These are phyloP conservation scores for Myiotriccus ornatus DNA, from an alignment of 2,797 vertebrate species.

Conservation along the genomic window DNA sequence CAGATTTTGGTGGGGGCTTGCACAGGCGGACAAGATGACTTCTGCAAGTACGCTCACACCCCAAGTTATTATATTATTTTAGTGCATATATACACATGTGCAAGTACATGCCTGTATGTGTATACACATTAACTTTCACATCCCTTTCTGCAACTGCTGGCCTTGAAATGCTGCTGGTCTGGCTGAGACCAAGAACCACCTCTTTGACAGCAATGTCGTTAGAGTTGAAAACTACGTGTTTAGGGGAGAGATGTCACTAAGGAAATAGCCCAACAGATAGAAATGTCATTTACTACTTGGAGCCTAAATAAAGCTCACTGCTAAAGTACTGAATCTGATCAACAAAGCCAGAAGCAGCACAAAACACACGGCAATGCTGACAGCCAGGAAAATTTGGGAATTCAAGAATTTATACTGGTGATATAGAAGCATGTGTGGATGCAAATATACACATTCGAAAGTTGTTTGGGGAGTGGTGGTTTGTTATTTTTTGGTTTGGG, in stretches of 20 bases:
- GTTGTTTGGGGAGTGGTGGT: not conserved
- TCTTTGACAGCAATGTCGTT: rapidly evolving
- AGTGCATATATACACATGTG: rapidly evolving
- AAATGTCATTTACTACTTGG: not conserved
- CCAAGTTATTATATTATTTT: not conserved
- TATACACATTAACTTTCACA: not conserved
- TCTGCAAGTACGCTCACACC: not conserved
- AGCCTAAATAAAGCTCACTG: not conserved
- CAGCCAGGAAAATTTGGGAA: not conserved
- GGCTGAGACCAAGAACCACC: not conserved
- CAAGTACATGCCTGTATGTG: not conserved
- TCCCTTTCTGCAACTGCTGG: not conserved
- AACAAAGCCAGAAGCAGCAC: not conserved
- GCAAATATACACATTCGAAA: not conserved
- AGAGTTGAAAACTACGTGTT: not conserved
- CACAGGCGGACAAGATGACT: not conserved
- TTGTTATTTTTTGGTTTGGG: no score
- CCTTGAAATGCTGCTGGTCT: not conserved
- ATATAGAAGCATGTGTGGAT: not conserved
- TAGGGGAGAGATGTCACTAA: not conserved
- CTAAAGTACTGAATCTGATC: not conserved
- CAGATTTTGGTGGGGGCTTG: not conserved
- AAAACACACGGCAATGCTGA: not conserved
- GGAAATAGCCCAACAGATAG: not conserved
- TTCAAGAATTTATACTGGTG: not conserved